Base-by-base conservation (phyloP, 2,888 invertebrate genomes). In the Cantharis nigra region DNA sequence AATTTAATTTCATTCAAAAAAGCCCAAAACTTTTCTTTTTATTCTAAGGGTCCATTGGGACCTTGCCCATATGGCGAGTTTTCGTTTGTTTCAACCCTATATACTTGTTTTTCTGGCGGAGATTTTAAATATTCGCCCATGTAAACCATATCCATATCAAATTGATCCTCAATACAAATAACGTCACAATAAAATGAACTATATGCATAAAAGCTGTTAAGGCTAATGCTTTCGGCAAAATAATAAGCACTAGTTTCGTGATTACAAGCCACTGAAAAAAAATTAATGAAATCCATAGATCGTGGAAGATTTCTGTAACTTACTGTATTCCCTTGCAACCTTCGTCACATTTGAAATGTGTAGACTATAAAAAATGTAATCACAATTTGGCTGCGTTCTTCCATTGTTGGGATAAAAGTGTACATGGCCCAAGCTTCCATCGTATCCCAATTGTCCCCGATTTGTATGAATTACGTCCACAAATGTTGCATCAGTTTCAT, bases 401-500 rank as follows among this genome's bases (percentile, higher is more conserved):
- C 76, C 76, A 49, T 72, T 70, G 14, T 76, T 76, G 2, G 64
- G 69, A 23, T 64, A 72, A 69, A 76, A 76, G 10, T 76, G 72
- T 13, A 28, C 70, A n/a, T 13, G 14, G 4, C 76, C 76, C 9
- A 69, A 70, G 13, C 3, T 26, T 14, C 70, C 64, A 9, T 23
- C 9, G 14, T 70, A 76, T 10, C 76, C 76, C 7, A 14, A n/a
- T 28, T 26, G 11, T 13, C 49, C 20, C 28, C 16, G 13, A n/a
- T 65, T 75, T 10, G 63, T 71, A 67, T 71, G 69, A 63, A 75
- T 67, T 49, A 65, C 69, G 14, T 71, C 71, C 0, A 75, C 75
- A 26, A 75, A 62, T 1, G 9, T 10, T 33, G 71, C 71, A 62
- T 75, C 75, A 11, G 23, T 64, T 11, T 11, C 0, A 20, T 71